Conservation (phyloP, 2,888 invertebrate species). For the Pyrrhia umbra region DNA sequence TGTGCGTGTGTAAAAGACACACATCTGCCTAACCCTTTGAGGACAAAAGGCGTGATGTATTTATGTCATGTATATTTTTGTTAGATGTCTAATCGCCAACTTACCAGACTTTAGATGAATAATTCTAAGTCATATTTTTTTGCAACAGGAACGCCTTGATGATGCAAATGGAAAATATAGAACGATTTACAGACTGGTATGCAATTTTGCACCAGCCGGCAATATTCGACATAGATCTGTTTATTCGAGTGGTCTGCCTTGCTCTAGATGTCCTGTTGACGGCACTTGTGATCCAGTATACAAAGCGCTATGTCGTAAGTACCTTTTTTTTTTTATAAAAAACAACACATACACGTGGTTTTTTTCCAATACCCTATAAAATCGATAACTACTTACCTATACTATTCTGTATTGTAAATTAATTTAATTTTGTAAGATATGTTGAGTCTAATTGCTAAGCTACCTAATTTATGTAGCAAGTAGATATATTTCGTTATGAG, state of each 20-base stretch:
- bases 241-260: conserved; percentile 76
- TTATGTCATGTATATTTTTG: no score
- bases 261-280: conserved; percentile 74
- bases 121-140: conserved; percentile 2
- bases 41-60: no score
- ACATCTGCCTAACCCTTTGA: no score
- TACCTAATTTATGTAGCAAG: no score
- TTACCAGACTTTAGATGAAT: no score
- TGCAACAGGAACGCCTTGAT: conserved; percentile 68
- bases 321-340: conserved; percentile 2
- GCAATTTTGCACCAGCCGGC: conserved; percentile 83
- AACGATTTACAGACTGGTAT: conserved; percentile 81
- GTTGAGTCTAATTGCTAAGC: no score
- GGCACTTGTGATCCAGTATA: conserved; percentile 71
- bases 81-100: no score
- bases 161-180: conserved; percentile 66
- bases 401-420: background rate
- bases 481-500: no score
- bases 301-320: conserved; percentile 77
- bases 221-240: conserved; percentile 74
- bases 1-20: no score
- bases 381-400: no score
- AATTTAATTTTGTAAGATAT: background rate
- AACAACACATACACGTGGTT: background rate
- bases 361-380: no score